Evolutionary conservation across 2,797 vertebrate genomes (phyloP).

Genomic region (Gorsachius magnificus): DNA sequence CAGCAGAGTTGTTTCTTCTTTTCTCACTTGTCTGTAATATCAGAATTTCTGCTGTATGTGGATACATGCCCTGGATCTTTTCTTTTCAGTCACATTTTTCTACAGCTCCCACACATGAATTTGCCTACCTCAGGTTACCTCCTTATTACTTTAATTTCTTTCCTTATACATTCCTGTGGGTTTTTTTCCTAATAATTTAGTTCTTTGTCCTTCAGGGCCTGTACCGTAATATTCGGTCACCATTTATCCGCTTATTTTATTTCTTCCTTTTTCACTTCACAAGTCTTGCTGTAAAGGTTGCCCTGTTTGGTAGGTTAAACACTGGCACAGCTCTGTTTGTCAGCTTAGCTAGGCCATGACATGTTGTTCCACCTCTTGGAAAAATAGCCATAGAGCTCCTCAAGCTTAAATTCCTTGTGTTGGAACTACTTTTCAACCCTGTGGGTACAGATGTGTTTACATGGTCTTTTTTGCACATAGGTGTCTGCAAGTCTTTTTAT

Average conservation of each 20-base stretch:
- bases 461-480: neutral
- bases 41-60: neutral
- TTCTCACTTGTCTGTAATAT: neutral
- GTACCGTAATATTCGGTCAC: neutral
- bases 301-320: slow-evolving; percentile 9
- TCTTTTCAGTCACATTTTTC: neutral
- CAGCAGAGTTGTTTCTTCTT: neutral
- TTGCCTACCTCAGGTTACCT: slow-evolving; percentile 1
- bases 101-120: neutral
- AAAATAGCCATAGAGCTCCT: neutral
- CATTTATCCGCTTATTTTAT: slow-evolving; percentile 49
- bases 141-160: slow-evolving; percentile 5
- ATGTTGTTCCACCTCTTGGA: neutral
- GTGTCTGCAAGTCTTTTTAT: neutral
- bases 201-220: neutral
- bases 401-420: slow-evolving; percentile 3
- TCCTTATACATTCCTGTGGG: neutral
- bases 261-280: neutral
- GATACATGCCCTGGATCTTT: neutral
- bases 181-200: neutral
- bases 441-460: neutral
- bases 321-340: neutral
- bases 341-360: neutral
- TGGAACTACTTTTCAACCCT: neutral
- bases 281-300: slow-evolving; percentile 18